Percentiles rank a stretch among this genome's conserved stretches.
Conservation (phyloP, 2,797 vertebrate species). For the Chloroceryle amazona region DNA sequence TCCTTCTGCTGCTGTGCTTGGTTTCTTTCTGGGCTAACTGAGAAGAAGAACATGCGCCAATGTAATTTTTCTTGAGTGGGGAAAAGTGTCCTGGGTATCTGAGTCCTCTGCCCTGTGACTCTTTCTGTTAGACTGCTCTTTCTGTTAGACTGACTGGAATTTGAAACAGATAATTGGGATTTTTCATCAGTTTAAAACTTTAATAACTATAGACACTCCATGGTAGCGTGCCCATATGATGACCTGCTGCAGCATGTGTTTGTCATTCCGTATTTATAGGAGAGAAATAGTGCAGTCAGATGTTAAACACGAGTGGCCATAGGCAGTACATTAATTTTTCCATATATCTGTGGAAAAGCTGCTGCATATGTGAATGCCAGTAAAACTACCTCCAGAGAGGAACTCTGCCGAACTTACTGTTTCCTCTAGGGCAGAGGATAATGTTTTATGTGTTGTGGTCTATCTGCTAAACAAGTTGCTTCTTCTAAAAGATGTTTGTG, state of each 20-base stretch:
- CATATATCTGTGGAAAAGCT: neutral
- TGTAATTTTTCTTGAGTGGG: neutral
- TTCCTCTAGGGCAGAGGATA: neutral
- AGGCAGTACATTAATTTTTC: neutral
- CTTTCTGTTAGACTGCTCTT: neutral
- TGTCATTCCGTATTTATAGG: neutral
- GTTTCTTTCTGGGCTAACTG: neutral
- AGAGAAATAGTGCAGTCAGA: neutral
- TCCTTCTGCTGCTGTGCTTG: neutral
- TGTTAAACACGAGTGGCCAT: neutral
- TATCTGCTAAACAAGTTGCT: neutral
- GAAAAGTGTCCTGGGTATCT: neutral
- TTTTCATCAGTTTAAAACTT: neutral
- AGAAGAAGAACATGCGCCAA: neutral
- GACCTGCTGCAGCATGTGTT: neutral
- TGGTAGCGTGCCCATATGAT: neutral
- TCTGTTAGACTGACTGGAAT: neutral
- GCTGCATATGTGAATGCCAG: rapidly evolving
- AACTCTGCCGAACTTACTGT: neutral
- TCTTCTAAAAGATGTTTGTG: neutral
- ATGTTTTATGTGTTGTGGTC: neutral
- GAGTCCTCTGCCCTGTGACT: neutral
- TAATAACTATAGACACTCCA: neutral
- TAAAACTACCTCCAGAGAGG: neutral
- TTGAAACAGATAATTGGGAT: neutral